These are phyloP conservation scores for Stomatorhinus walkeri DNA, from an alignment of 2,797 vertebrate species.

Conservation along the genomic window DNA sequence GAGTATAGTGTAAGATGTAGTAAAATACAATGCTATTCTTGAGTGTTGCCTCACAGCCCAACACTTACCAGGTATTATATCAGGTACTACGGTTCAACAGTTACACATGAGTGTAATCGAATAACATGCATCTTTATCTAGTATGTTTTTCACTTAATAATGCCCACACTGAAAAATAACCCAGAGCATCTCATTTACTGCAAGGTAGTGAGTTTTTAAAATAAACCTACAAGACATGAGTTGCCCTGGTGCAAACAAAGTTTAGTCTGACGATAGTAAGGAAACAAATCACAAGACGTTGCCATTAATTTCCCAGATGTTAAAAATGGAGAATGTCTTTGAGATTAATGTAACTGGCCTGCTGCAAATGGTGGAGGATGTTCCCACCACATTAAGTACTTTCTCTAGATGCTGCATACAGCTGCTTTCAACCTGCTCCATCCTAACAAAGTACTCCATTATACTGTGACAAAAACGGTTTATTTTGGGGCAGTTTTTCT, in stretches of 20 bases:
- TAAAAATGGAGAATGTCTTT: not conserved
- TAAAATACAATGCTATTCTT: not conserved
- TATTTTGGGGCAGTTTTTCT: constrained; percentile 9
- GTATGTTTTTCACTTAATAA: not conserved
- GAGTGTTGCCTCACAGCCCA: not conserved
- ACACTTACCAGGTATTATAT: not conserved
- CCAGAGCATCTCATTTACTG: not conserved
- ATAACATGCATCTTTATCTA: not conserved
- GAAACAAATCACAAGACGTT: not conserved
- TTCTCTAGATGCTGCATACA: not conserved
- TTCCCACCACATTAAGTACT: not conserved
- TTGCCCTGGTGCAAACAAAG: not conserved
- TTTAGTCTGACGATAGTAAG: not conserved
- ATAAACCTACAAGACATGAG: not conserved
- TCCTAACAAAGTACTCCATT: not conserved
- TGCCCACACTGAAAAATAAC: not conserved
- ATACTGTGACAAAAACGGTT: not conserved
- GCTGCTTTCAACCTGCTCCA: not conserved
- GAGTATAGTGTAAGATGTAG: not conserved
- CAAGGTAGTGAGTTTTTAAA: not conserved
- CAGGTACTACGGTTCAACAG: not conserved
- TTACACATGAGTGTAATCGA: not conserved
- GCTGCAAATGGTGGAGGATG: not conserved
- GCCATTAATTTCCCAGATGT: not conserved
- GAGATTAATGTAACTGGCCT: not conserved